A percentile compares a stretch with the other conserved stretches of the same genome.
phyloP scores from a whole-genome alignment of 1,140 invertebrate genomes.

The Forficula auricularia region DNA sequence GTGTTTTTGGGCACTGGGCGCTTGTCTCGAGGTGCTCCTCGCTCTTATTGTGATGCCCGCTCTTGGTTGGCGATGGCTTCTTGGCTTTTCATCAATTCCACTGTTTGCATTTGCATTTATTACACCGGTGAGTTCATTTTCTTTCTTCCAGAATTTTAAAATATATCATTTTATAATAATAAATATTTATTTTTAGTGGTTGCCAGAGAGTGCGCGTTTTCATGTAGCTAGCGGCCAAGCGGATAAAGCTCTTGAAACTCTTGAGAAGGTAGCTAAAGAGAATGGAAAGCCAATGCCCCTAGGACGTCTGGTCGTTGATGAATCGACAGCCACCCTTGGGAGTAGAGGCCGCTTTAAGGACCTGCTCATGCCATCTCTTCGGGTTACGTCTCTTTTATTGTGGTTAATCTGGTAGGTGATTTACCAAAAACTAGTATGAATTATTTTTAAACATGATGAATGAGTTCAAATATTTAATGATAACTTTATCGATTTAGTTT shows the following conservation, averaged over 20 bases:
- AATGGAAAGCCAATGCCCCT: constrained; percentile 78
- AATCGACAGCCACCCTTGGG: constrained; percentile 34
- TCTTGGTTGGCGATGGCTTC: constrained; percentile 77
- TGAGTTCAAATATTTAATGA: too few relatives aligned
- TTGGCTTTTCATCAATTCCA: constrained; percentile 73
- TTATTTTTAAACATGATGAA: too few relatives aligned
- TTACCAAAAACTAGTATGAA: too few relatives aligned
- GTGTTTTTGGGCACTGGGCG: constrained; percentile 92
- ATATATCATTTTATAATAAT: constrained; percentile 5
- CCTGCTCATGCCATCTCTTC: constrained; percentile 59
- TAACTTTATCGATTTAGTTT: too few relatives aligned
- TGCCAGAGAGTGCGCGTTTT: constrained; percentile 82
- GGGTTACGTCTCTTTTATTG: constrained; percentile 64
- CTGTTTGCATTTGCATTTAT: constrained; percentile 65
- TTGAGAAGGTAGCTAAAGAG: constrained; percentile 69
- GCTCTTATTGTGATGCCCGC: constrained; percentile 83
- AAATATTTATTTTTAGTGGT: constrained; percentile 45
- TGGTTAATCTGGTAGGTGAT: constrained; percentile 91
- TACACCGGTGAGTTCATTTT: constrained; percentile 43
- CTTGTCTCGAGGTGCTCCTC: constrained; percentile 78
- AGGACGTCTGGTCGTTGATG: constrained; percentile 72
- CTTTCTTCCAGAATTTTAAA: background rate
- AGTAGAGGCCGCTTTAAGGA: constrained; percentile 56
- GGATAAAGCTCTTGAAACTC: constrained; percentile 67
- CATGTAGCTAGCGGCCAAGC: constrained; percentile 68